Evolutionary conservation across 2,113 vertebrate species (phyloP), one percentile per base, ranked within the genome.

Genomic region (Mirounga angustirostris): DNA sequence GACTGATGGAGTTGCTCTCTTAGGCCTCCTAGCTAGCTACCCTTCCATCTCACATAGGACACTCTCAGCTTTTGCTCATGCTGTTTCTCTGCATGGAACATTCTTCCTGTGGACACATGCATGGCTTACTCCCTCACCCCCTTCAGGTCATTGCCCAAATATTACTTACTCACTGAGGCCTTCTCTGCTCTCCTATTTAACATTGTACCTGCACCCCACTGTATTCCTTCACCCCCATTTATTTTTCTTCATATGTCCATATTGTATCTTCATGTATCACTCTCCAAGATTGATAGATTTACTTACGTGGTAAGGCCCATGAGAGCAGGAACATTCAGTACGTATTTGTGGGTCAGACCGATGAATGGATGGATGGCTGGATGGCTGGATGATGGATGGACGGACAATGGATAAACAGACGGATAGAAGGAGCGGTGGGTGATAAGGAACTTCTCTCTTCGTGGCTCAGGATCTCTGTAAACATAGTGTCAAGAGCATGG

Each of bases 201-300:
- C 91, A 71, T 16, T 24, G 8, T 21, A 89, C 61, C 28, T 10
- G 36, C 6, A 13, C 9, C 7, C 19, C 10, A 43, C 26, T 33
- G 46, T 63, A 46, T 12, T 84, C 19, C 12, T 81, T 54, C 43
- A 89, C 18, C 61, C 61, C 50, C 61, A 89, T 89, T 65, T 73
- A 46, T 80, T 85, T 93, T 95, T 93, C 63, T 90, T 63, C 40
- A 1, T 61, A 71, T 92, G 50, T 79, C 58, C 89, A 58, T 58
- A 40, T 71, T 85, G 61, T 36, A 71, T 84, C 59, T 85, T 89
- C 76, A 73, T 81, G 67, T 71, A 65, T 89, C 71, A 54, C 8
- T 33, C 88, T 65, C 30, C 74, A 91, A 87, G 58, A 59, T 11
- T 76, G 24, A 85, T 56, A 69, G 43, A 84, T 89, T 78, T 93